Evolutionary conservation across 92 coral and sea anemone genomes (phyloP).

Genomic region (Chrysogorgia sp.): DNA sequence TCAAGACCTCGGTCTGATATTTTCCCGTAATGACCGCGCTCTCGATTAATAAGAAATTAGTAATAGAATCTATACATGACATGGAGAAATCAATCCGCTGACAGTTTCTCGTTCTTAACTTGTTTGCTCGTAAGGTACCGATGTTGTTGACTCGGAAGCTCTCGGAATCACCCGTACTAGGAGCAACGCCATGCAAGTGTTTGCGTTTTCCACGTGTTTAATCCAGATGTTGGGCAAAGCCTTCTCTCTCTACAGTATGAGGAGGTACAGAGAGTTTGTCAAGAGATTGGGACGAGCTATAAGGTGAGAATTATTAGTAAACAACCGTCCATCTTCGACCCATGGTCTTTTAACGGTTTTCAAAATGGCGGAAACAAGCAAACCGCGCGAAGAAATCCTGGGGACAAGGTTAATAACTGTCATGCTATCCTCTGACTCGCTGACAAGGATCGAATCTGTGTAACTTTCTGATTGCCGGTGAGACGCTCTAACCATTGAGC

Average conservation of each 20-base stretch:
- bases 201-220: constrained; percentile 88
- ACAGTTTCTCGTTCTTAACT: background rate
- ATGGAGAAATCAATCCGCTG: too few species aligned
- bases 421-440: too few species aligned
- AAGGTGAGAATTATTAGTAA: constrained; percentile 56
- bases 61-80: too few species aligned
- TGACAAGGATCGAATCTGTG: too few species aligned
- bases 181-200: constrained; percentile 82
- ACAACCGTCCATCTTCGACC: background rate
- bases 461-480: too few species aligned
- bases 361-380: too few species aligned
- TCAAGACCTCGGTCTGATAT: too few species aligned
- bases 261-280: constrained; percentile 90
- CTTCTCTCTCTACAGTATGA: constrained; percentile 75
- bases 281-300: constrained; percentile 94
- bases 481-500: too few species aligned
- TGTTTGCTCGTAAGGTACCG: background rate
- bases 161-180: constrained; percentile 5
- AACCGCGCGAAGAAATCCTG: too few species aligned
- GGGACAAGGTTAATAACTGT: too few species aligned
- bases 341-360: background rate
- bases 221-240: constrained; percentile 86
- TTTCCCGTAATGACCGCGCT: too few species aligned
- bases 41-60: too few species aligned
- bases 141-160: constrained; percentile 13